Evolutionary conservation across 2,888 invertebrate genomes (phyloP), one percentile per base, ranked within the genome.

Genomic region (Drosophila paranaensis): DNA sequence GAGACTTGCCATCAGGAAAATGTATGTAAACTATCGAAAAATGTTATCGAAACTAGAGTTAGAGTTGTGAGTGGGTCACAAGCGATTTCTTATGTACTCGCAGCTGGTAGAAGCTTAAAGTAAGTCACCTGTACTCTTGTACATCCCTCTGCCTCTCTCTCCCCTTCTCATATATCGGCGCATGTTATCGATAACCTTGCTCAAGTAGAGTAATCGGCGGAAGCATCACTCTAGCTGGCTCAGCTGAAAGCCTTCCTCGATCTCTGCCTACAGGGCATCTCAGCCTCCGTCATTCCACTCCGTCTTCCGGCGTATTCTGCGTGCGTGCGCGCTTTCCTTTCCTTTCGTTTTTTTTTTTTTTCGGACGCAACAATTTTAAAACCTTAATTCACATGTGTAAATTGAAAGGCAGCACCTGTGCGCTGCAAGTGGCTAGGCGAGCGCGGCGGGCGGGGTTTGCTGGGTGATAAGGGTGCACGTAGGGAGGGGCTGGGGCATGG

Each of bases 351-450:
- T 20, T 20, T 20, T 1, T 33, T 33, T 6, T 33, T 33, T 10
- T 16, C 35, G 33, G 90, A 87, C 88, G 83, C 66, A 80, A 75
- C 84, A 81, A 86, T 91, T 91, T 91, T 86, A 87, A 90, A 87
- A 82, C 82, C 84, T 87, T 86, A 83, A 85, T 90, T 81, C 84
- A 81, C 81, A 85, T 84, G 89, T 87, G 86, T 81, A 81, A 84
- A 89, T 85, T 85, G 87, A 88, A 85, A 71, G 84, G 82, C 77
- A 70, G 85, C 91, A 91, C 91, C 91, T 91, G 91, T 82, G 90
- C 60, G 43, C 42, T 14, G 20, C 20, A 9, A 11, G 40, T 13
- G 54, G 37, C 27, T 46, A 30, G 9, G 33, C 37, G 37, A 50
- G 27, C 27, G 27, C 3, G 27, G 16, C 16, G 39, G 13, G 11